Evolutionary conservation across 2,113 vertebrate genomes (phyloP).

Genomic region (Taurulus bubalis): DNA sequence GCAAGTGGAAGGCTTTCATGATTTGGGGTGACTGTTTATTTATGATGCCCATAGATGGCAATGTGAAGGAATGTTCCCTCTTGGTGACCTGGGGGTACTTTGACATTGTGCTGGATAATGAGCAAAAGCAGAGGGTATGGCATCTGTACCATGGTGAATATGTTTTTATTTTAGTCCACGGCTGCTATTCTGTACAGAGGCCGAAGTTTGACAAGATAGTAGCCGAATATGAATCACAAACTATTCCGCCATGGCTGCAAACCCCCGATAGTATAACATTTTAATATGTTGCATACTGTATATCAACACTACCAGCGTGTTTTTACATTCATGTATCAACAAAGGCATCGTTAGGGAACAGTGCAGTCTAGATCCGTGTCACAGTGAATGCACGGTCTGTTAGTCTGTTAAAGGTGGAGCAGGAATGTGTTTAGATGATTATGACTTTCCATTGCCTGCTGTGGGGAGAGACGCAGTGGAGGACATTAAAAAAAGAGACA

Average conservation of each 20-base stretch:
- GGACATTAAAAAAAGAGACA: constrained; percentile 43
- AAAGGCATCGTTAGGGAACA: constrained; percentile 44
- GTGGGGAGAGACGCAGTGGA: constrained; percentile 20
- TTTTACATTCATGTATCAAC: constrained; percentile 60
- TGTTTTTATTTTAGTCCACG: constrained; percentile 66
- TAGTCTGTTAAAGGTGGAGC: constrained; percentile 52
- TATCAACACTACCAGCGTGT: constrained; percentile 50
- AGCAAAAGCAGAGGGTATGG: constrained; percentile 72
- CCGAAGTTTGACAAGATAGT: constrained; percentile 56
- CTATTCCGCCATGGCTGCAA: constrained; percentile 1
- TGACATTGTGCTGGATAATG: constrained; percentile 72
- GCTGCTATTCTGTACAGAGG: constrained; percentile 62
- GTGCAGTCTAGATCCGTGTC: constrained; percentile 17
- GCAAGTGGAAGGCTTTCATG: constrained; percentile 58
- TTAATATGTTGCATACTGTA: constrained; percentile 55
- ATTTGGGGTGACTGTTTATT: constrained; percentile 69
- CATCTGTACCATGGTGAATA: constrained; percentile 73
- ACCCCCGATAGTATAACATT: constrained; percentile 48
- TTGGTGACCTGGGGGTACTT: constrained; percentile 64
- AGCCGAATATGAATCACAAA: constrained; percentile 35
- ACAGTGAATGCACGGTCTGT: constrained; percentile 27
- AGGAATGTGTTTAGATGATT: constrained; percentile 68
- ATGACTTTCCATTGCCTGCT: constrained; percentile 59
- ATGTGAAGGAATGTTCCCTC: constrained; percentile 73
- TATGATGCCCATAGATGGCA: constrained; percentile 71